phyloP scores from a whole-genome alignment of 2,797 vertebrate species.

The Ambastaia sidthimunki region DNA sequence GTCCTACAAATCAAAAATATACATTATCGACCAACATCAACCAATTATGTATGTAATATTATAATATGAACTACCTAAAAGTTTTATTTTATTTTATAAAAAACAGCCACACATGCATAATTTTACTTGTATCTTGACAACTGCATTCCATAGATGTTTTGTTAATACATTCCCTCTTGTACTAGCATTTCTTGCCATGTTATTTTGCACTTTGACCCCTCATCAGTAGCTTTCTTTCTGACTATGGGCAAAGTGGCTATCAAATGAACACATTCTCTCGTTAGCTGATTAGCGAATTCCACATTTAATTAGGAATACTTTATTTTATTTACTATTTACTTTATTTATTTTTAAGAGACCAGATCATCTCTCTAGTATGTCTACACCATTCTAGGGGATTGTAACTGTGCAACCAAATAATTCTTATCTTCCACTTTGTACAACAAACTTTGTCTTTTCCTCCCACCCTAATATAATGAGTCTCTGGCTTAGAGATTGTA shows the following conservation, averaged over 20 bases:
- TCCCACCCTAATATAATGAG: conserved; percentile 1
- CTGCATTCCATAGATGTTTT: neutral
- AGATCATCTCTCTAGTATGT: too few species aligned
- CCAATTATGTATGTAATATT: too few species aligned
- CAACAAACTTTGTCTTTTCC: conserved; percentile 11
- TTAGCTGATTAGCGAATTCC: too few species aligned
- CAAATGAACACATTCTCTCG: too few species aligned
- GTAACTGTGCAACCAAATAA: neutral
- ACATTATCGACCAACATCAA: neutral
- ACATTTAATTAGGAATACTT: too few species aligned
- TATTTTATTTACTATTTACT: too few species aligned
- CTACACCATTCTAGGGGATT: neutral
- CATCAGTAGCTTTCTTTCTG: conserved; percentile 64
- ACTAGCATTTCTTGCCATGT: neutral
- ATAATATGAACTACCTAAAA: too few species aligned
- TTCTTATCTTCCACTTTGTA: conserved; percentile 19
- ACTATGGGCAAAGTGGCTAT: conserved; percentile 64
- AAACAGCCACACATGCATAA: neutral
- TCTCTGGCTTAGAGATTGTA: conserved; percentile 7
- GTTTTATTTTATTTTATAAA: too few species aligned
- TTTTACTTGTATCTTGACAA: conserved; percentile 20
- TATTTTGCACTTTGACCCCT: conserved; percentile 60
- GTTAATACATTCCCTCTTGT: neutral
- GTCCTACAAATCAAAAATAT: neutral
- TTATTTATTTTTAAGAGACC: too few species aligned